A percentile compares a stretch with the other conserved stretches of the same genome.
Conservation (phyloP, 2,113 vertebrate genomes). For the Thalassoma bifasciatum region DNA sequence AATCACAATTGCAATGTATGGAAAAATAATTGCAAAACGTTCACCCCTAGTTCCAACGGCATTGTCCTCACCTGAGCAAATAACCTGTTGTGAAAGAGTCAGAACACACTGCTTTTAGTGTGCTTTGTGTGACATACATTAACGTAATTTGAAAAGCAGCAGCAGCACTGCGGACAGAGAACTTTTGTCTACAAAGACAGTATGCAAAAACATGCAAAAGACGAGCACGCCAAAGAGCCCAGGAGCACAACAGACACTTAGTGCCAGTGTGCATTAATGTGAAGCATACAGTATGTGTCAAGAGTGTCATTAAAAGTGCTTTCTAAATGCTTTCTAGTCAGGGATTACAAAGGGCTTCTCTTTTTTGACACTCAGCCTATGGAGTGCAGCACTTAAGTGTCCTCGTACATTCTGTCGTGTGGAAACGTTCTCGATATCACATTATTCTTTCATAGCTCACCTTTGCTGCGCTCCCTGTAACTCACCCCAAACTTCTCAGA, state of each 20-base stretch:
- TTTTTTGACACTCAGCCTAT: constrained; percentile 13
- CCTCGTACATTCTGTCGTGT: constrained; percentile 51
- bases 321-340: background rate
- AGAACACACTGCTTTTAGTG: background rate
- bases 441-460: constrained; percentile 85
- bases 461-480: constrained; percentile 75
- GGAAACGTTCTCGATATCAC: constrained; percentile 82
- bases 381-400: constrained; percentile 38
- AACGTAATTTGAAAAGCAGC: constrained; percentile 18
- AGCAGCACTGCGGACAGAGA: constrained; percentile 1
- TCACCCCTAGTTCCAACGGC: constrained; percentile 24
- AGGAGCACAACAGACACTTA: constrained; percentile 12
- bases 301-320: background rate
- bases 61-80: constrained; percentile 23
- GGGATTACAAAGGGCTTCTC: background rate
- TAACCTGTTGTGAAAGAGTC: constrained; percentile 11
- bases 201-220: constrained; percentile 63
- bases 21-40: too few relatives aligned
- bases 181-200: constrained; percentile 7
- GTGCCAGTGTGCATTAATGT: constrained; percentile 1
- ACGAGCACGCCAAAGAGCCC: constrained; percentile 9
- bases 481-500: constrained; percentile 83
- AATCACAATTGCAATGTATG: too few relatives aligned
- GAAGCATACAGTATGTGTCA: constrained; percentile 2
- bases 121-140: background rate